These are phyloP conservation scores for Calypte anna DNA, from an alignment of 2,113 vertebrate genomes.

Conservation along the genomic window DNA sequence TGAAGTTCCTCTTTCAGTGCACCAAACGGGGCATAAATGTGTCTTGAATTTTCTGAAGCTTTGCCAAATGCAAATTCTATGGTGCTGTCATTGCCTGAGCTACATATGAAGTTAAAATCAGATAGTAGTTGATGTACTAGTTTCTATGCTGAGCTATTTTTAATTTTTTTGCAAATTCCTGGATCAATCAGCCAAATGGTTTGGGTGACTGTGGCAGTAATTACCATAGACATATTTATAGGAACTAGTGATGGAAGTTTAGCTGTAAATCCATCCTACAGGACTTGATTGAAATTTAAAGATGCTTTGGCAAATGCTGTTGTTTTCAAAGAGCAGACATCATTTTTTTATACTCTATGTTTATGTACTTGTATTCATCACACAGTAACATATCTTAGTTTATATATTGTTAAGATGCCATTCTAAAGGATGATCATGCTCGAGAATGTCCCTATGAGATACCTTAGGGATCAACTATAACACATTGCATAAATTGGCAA, in stretches of 20 bases:
- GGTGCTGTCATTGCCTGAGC: not conserved
- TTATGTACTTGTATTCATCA: not conserved
- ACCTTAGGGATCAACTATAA: not conserved
- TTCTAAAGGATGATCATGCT: not conserved
- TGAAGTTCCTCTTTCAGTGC: not conserved
- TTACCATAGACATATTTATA: not conserved
- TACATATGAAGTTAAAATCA: not conserved
- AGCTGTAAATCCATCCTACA: not conserved
- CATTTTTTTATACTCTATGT: not conserved
- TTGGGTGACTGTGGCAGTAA: not conserved
- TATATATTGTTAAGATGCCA: not conserved
- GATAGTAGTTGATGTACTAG: not conserved
- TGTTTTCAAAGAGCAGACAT: not conserved
- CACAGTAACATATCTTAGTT: not conserved
- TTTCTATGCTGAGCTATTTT: not conserved
- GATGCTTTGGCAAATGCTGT: not conserved
- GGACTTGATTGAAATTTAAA: not conserved
- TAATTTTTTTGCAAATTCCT: not conserved
- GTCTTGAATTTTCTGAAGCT: not conserved
- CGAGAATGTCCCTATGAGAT: not conserved
- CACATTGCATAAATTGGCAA: constrained; percentile 9
- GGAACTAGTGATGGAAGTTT: not conserved
- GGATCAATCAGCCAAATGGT: not conserved
- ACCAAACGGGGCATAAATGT: accelerated
- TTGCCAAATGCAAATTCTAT: not conserved